Evolutionary conservation across 2,888 invertebrate genomes (phyloP), one percentile per base, ranked within the genome.

Genomic region (Dorcus hopei): DNA sequence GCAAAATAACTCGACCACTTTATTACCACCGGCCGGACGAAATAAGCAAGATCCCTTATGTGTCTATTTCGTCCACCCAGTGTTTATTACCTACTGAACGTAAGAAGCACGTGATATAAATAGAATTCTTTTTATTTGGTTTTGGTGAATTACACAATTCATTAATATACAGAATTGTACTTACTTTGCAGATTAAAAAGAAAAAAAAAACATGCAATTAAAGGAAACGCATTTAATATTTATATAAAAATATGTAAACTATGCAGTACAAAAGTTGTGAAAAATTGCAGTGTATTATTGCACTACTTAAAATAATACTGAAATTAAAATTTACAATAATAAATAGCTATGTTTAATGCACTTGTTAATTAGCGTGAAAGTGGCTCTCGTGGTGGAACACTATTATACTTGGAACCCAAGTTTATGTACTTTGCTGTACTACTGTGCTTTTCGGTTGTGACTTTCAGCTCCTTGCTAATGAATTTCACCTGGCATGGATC

Each of bases 401-500:
- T 88, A 70, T 88, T 82, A 76, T 88, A 89, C 77, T 89, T 89
- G 76, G 87, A 87, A 72, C 87, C 85, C 73, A 88, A 88, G 80
- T 87, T 87, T 68, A 88, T 80, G 77, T 86, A 88, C 65, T 77
- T 77, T 59, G 77, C 72, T 63, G 75, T 73, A 62, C 71, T 72
- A 52, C 69, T 66, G 11, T 73, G 74, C 60, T 72, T 66, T 58
- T 73, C 72, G 7, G 62, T 53, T 33, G 58, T 59, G 19, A 58
- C 51, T 57, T 57, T 62, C 38, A 69, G 69, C 60, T 74, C 74
- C 64, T 77, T 71, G 59, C 74, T 65, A 66, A 76, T 61, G 70
- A 80, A 73, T 70, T 76, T 79, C 75, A 88, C 88, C 86, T 91
- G 89, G 79, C 91, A 90, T 45, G 93, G 93, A 78, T 92, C 91